phyloP scores from a whole-genome alignment of 2,797 vertebrate genomes.

The Cheirogaleus major region DNA sequence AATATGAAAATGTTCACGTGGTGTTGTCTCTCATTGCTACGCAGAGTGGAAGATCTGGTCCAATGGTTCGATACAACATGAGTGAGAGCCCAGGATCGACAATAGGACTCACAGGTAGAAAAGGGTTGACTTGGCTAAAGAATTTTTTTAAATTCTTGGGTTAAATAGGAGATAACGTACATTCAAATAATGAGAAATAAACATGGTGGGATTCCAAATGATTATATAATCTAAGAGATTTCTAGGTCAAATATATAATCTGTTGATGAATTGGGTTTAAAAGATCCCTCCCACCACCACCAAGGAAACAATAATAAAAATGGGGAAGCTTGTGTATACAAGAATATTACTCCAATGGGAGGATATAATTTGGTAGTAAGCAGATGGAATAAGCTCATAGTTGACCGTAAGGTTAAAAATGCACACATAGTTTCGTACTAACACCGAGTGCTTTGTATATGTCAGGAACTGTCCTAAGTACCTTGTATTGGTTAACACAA shows the following conservation, averaged over 20 bases:
- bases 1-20: not conserved
- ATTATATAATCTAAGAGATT: not conserved
- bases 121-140: not conserved
- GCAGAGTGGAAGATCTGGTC: not conserved
- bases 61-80: not conserved
- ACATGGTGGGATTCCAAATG: not conserved
- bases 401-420: not conserved
- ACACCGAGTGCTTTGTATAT: not conserved
- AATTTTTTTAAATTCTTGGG: not conserved
- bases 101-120: not conserved
- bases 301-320: not conserved
- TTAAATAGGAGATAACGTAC: not conserved
- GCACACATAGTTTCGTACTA: not conserved
- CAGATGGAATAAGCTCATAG: not conserved
- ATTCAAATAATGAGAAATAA: slow-evolving; percentile 9
- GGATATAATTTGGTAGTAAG: not conserved
- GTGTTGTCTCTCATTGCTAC: not conserved
- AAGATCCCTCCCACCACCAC: not conserved
- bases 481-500: not conserved
- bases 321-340: not conserved
- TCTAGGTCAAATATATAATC: not conserved
- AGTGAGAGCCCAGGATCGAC: not conserved
- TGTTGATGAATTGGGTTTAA: not conserved
- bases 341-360: not conserved
- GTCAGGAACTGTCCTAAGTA: not conserved